phyloP scores from a whole-genome alignment of 1,140 invertebrate species.

The Cyphomyrmex costatus region DNA sequence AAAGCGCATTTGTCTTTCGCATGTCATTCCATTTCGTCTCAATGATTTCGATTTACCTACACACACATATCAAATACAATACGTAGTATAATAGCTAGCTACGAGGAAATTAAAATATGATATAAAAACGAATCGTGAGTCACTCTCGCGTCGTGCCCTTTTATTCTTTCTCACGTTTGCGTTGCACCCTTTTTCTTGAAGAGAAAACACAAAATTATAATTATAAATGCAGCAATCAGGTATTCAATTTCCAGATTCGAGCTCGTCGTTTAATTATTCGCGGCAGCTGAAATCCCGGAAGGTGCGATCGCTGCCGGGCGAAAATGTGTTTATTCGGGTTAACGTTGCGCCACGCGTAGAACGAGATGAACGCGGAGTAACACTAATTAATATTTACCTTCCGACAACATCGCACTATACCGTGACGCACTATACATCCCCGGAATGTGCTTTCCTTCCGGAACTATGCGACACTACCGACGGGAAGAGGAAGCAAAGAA shows the following conservation, averaged over 20 bases:
- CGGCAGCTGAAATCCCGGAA: conserved; percentile 69
- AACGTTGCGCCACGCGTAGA: conserved; percentile 80
- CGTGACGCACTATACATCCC: conserved; percentile 63
- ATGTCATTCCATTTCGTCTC: conserved; percentile 16
- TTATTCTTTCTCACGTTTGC: background rate
- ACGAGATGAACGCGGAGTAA: conserved; percentile 83
- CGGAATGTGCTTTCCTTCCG: conserved; percentile 3
- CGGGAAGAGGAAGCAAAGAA: too few species aligned
- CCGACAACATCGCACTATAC: conserved; percentile 83
- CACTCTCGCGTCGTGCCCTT: background rate
- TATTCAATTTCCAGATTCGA: conserved; percentile 26
- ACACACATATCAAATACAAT: too few species aligned
- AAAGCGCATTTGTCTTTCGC: conserved; percentile 31
- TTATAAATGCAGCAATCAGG: background rate
- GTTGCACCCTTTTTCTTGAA: background rate
- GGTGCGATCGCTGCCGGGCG: conserved; percentile 77
- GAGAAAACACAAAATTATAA: background rate
- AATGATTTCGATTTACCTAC: conserved; percentile 5
- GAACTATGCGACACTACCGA: conserved; percentile 1
- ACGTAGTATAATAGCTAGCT: background rate
- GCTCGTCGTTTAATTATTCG: conserved; percentile 72
- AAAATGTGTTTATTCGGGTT: conserved; percentile 85
- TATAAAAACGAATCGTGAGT: background rate
- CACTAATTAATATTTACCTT: conserved; percentile 86
- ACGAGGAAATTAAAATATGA: background rate